Base-by-base conservation (phyloP, 2,888 invertebrate species). In the Agrotis clavis region DNA sequence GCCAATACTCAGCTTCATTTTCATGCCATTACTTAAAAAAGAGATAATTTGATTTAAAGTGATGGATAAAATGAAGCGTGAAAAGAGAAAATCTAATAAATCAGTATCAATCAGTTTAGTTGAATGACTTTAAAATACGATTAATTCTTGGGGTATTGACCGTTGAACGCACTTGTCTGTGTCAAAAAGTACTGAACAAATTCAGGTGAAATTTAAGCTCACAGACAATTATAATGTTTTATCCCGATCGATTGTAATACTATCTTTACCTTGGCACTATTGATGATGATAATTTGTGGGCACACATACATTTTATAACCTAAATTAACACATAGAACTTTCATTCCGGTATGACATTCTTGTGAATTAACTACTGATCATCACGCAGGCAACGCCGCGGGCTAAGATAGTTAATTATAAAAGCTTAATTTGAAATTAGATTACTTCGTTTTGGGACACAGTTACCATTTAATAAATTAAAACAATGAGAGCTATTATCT, bases 81-180 rank as follows among this genome's bases (percentile, higher is more conserved):
- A 69, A 68, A 25, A 69, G 41, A 57, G 68, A 75, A 45, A 19
- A 45, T 68, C 18, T 47, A 51, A 35, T 16, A n/a, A 16, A 25
- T 13, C 19, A 14, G 3, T 30, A 48, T 61, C n/a, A 54, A 74
- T 35, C 54, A 21, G 1, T 74, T 21, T 47, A 56, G 53, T 61
- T n/a, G 16, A 18, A 25, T 51, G 45, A 45, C 14, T 71, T 61
- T 45, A 50, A 63, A 74, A 56, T 67, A 7, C 2, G 18, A 68
- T 74, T 61, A 47, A 14, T 51, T 68, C 19, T 67, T 45, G 4
- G 16, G 0, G 1, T 16, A 35, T 9, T n/a, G 7, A 71, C 41
- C 41, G 41, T 41, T 41, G 11, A 41, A 41, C 41, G 41, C 41
- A 41, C 7, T 41, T 41, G 9, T 41, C 9, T 41, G 9, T 53